Conservation (phyloP, 2,113 vertebrate species). For the Mormyrus lacerda region DNA sequence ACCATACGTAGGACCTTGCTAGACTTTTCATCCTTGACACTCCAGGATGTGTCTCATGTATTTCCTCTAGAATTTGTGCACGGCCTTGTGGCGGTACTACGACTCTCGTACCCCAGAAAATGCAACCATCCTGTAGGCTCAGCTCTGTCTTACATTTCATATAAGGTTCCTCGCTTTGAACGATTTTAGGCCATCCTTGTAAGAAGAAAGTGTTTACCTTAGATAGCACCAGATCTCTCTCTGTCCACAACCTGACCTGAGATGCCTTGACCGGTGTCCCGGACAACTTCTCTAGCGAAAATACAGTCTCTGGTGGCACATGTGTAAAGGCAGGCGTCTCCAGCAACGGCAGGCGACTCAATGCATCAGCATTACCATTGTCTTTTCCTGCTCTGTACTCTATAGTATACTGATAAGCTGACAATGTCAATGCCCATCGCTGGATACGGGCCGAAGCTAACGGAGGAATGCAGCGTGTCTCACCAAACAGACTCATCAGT, state of each 20-base stretch:
- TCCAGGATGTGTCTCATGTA: neutral
- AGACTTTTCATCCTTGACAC: conserved; percentile 13
- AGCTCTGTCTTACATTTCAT: neutral
- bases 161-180: neutral
- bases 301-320: neutral
- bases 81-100: neutral
- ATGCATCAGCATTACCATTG: neutral
- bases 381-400: neutral
- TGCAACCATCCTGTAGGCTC: conserved; percentile 10
- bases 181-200: neutral
- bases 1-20: conserved; percentile 2
- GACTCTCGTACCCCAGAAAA: conserved; percentile 1
- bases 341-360: neutral
- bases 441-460: neutral
- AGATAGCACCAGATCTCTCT: neutral
- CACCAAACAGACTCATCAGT: neutral
- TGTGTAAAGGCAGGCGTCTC: neutral
- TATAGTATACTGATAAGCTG: neutral
- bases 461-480: neutral
- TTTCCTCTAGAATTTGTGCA: neutral
- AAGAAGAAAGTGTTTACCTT: neutral
- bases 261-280: neutral
- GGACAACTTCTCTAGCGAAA: neutral
- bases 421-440: neutral
- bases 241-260: neutral